Base-by-base conservation (phyloP, 2,113 vertebrate genomes). In the Otolemur garnettii region DNA sequence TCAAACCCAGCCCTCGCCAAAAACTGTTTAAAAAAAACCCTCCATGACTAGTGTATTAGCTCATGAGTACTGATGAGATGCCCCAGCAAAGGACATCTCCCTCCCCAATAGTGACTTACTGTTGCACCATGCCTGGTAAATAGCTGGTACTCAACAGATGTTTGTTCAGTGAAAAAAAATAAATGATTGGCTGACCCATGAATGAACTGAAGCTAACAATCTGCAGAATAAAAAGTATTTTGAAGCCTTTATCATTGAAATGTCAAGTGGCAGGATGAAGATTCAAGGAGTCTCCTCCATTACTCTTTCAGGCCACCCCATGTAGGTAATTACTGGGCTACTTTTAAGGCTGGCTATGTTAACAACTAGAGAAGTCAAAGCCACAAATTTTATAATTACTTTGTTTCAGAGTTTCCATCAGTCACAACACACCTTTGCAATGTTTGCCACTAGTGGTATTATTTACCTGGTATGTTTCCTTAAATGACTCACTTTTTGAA, bases 401-500 rank as follows among this genome's bases (percentile, higher is more conserved):
- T 92, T 95, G 53, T 90, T 38, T 55, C 24, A 85, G 14, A 42
- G 5, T 69, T 90, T 72, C 45, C 45, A 17, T n/a, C 55, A 50
- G 45, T 82, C 64, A 24, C 57, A 68, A 75, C 13, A 75, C 19
- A 87, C 17, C 75, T 71, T 81, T 45, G 21, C 28, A 19, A 28
- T 33, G 74, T 93, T 91, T 60, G 18, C 66, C 22, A 45, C 60
- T n/a, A 2, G 35, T 92, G 24, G 7, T 78, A 30, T 75, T 57
- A 87, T 93, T 93, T 90, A 89, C 72, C 74, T 45, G 4, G n/a
- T 2, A 17, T 30, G 4, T 66, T 80, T 90, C 71, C 64, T 92
- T 96, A 92, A 71, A 62, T 10, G 90, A 87, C 53, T 95, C 57
- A 30, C 64, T 79, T 92, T 92, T 93, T 95, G 3, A 93, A 92